phyloP scores from a whole-genome alignment of 2,797 vertebrate genomes.

The Paratrypauchen microcephalus region DNA sequence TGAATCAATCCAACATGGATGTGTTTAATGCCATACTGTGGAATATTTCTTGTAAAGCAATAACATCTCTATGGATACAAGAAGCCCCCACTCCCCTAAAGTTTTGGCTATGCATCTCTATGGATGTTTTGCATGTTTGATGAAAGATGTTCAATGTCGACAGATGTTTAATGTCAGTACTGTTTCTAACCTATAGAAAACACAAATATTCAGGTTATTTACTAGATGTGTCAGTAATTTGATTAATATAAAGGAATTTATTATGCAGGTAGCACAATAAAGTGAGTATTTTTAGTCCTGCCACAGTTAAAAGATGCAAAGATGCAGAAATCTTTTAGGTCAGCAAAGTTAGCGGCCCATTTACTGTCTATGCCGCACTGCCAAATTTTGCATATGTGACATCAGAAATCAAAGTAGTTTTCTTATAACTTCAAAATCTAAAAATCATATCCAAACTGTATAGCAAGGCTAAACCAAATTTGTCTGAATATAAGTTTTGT shows the following conservation, averaged over 20 bases:
- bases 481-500: neutral
- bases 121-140: no score
- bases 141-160: no score
- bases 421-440: conserved; percentile 22
- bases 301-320: conserved; percentile 26
- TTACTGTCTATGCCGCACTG: conserved; percentile 33
- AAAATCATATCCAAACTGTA: neutral
- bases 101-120: no score
- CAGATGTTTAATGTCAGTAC: no score
- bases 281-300: conserved; percentile 18
- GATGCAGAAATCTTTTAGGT: conserved; percentile 34
- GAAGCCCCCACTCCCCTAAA: no score
- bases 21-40: neutral
- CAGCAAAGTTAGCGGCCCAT: conserved; percentile 33
- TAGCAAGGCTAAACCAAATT: neutral
- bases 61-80: no score
- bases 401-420: conserved; percentile 34
- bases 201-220: neutral
- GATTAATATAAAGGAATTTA: neutral
- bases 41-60: neutral
- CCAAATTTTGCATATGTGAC: conserved; percentile 48
- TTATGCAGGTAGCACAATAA: conserved; percentile 14
- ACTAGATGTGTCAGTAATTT: neutral
- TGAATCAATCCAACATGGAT: neutral
- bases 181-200: neutral